Conservation (phyloP, 2,888 invertebrate genomes). For the Drosophila anomelani region DNA sequence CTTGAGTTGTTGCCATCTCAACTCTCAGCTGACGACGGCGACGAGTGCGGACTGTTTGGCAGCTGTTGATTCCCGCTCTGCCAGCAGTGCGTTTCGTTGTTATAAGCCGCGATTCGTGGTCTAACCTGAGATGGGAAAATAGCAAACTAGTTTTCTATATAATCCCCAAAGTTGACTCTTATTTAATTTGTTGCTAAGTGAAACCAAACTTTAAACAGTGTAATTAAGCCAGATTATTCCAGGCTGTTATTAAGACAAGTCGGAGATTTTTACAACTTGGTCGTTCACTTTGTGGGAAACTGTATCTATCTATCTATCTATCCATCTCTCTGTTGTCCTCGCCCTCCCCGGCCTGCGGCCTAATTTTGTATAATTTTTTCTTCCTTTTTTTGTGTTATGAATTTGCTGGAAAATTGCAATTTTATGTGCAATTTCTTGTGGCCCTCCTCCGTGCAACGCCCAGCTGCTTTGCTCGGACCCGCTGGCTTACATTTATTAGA, state of each 20-base stretch:
- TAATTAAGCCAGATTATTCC: constrained; percentile 5
- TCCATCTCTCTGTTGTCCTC: constrained; percentile 24
- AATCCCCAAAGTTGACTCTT: background rate
- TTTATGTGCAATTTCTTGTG: constrained; percentile 74
- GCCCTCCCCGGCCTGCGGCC: constrained; percentile 64
- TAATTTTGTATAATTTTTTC: constrained; percentile 61
- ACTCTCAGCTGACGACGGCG: constrained; percentile 56
- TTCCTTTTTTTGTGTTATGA: constrained; percentile 61
- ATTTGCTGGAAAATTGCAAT: constrained; percentile 79
- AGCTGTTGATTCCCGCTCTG: constrained; percentile 60
- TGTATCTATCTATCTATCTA: constrained; percentile 18
- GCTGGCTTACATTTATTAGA: constrained; percentile 62
- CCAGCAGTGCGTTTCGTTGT: constrained; percentile 21
- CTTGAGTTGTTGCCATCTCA: constrained; percentile 69
- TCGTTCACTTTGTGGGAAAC: constrained; percentile 4
- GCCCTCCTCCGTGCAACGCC: constrained; percentile 29
- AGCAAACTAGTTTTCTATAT: background rate
- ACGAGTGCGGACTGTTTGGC: constrained; percentile 50
- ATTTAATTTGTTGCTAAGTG: constrained; percentile 1
- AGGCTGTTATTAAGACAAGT: constrained; percentile 3
- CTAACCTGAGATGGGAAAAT: background rate
- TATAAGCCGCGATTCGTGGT: constrained; percentile 8
- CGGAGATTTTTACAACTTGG: constrained; percentile 8
- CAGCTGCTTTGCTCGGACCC: constrained; percentile 35
- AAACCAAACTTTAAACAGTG: constrained; percentile 3